Evolutionary conservation across 2,797 vertebrate species (phyloP).

Genomic region (Chelon auratus): DNA sequence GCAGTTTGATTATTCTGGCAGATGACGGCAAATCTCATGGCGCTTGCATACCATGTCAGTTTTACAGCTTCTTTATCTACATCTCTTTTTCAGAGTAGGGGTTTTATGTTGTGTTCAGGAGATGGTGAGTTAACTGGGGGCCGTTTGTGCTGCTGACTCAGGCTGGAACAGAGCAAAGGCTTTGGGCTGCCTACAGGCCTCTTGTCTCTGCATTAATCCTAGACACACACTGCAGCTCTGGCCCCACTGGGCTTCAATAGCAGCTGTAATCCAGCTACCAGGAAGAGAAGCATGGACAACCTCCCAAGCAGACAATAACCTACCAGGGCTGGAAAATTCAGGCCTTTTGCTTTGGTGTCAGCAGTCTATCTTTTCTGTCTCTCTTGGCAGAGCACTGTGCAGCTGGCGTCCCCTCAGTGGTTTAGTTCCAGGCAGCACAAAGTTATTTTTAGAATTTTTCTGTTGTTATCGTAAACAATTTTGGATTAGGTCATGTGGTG

Average conservation of each 20-base stretch:
- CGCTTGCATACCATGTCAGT: neutral
- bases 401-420: slow-evolving; percentile 61
- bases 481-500: slow-evolving; percentile 32
- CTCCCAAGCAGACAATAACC: slow-evolving; percentile 75
- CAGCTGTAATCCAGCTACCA: slow-evolving; percentile 81
- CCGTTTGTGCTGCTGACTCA: slow-evolving; percentile 77
- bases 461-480: slow-evolving; percentile 64
- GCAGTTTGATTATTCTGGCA: slow-evolving; percentile 22
- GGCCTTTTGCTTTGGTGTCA: slow-evolving; percentile 74
- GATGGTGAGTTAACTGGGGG: slow-evolving; percentile 43
- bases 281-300: slow-evolving; percentile 74
- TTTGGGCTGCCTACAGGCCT: slow-evolving; percentile 67
- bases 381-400: slow-evolving; percentile 56
- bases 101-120: slow-evolving; percentile 39
- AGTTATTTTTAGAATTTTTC: slow-evolving; percentile 70
- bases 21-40: neutral
- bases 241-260: slow-evolving; percentile 74
- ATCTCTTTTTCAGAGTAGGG: slow-evolving; percentile 11
- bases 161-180: slow-evolving; percentile 58
- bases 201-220: slow-evolving; percentile 80
- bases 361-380: slow-evolving; percentile 73
- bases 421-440: slow-evolving; percentile 51
- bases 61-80: slow-evolving; percentile 10
- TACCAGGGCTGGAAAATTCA: slow-evolving; percentile 73
- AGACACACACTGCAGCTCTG: slow-evolving; percentile 68